Evolutionary conservation across 2,888 invertebrate genomes (phyloP), one percentile per base, ranked within the genome.

Genomic region (Drosophila lutescens): DNA sequence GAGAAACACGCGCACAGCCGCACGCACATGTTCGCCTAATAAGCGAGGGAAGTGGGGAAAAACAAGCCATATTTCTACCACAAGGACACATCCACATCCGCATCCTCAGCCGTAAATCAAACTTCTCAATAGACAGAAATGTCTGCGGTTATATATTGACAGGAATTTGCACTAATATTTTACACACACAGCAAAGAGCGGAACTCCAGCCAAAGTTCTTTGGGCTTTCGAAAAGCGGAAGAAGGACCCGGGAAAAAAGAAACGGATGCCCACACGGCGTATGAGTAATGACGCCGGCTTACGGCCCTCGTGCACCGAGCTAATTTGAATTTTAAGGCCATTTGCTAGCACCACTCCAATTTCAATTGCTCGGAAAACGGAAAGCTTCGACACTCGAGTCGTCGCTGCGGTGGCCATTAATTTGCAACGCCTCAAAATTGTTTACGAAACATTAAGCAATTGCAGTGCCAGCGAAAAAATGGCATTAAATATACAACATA

Each of bases 391-490:
- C 75, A 66, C 63, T 71, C 38, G 43, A 66, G 54, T 38, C 61
- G 36, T 38, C 59, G 41, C 47, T 51, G 46, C 46, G 38, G 54
- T 40, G 76, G 58, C 77, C 78, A 76, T 83, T 81, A 74, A 78
- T 84, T 82, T 80, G 73, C 77, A 75, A 74, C 78, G 77, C 80
- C 80, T 77, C 78, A 71, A 75, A 78, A 81, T 80, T 76, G 77
- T 73, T 85, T 80, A 82, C 86, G 77, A 74, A 74, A 84, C 86
- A 84, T 85, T 86, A 73, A 85, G 75, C 85, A 82, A 80, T 79
- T 86, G 86, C 85, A 85, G 69, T 75, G 75, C 20, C 76, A 81
- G 78, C 80, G 20, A 61, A 81, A 81, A 77, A 61, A 81, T 53
- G 61, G 41, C 56, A 77, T 80, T 62, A 60, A 84, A 68, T 38